Conservation (phyloP, 2,888 invertebrate species). For the Chrysina gloriosa region DNA sequence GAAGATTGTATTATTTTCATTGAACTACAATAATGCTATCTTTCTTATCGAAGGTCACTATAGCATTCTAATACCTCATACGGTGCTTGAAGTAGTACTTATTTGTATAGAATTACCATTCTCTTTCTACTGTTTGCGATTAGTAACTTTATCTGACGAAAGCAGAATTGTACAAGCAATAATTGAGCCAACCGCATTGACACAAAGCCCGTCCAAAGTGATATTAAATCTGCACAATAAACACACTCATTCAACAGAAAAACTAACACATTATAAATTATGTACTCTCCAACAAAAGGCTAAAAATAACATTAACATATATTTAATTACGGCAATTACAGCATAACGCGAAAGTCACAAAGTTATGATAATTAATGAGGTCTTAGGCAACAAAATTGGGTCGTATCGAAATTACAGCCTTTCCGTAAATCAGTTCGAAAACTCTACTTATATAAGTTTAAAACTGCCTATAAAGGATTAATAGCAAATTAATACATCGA, state of each 20-base stretch:
- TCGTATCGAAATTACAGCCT: too few species aligned
- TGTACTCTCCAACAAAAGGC: background rate
- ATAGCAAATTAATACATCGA: too few species aligned
- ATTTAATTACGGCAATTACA: background rate
- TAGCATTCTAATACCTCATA: slow-evolving; percentile 1
- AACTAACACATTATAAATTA: background rate
- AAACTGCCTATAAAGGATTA: too few species aligned
- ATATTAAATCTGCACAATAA: too few species aligned
- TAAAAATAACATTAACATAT: background rate
- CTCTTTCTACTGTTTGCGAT: background rate
- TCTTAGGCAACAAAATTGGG: too few species aligned
- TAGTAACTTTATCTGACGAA: background rate
- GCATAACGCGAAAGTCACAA: background rate
- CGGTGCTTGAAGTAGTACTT: slow-evolving; percentile 4
- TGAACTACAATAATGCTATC: slow-evolving; percentile 13
- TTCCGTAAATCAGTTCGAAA: too few species aligned
- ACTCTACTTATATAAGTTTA: too few species aligned
- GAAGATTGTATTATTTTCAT: slow-evolving; percentile 1
- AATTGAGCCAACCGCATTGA: background rate
- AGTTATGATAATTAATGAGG: too few species aligned
- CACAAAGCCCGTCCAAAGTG: too few species aligned
- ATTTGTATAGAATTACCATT: slow-evolving; percentile 18
- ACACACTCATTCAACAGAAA: too few species aligned
- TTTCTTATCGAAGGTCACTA: slow-evolving; percentile 21
- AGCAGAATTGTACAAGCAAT: slow-evolving; percentile 11